These are phyloP conservation scores for Microctonus aethiopoides DNA, from an alignment of 2,888 invertebrate genomes.

Conservation along the genomic window DNA sequence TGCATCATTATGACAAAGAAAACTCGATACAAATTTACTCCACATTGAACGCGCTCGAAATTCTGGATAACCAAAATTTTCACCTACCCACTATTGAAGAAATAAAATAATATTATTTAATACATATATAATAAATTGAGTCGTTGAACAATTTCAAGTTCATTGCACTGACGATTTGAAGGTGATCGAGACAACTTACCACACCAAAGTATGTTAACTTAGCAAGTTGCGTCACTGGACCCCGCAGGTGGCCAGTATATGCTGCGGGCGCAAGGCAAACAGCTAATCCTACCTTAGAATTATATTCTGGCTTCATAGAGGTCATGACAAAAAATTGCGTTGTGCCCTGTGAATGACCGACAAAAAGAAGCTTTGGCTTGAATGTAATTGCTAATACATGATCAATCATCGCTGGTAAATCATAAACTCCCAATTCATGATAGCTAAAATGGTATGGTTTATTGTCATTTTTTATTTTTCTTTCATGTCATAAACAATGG, in stretches of 20 bases:
- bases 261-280: constrained; percentile 63
- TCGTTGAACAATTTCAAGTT: background rate
- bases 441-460: constrained; percentile 50
- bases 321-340: constrained; percentile 64
- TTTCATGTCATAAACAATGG: background rate
- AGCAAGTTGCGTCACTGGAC: constrained; percentile 59
- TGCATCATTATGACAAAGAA: constrained; percentile 55
- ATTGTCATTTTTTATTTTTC: background rate
- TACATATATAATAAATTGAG: background rate
- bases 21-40: constrained; percentile 59
- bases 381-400: constrained; percentile 66
- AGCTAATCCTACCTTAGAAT: constrained; percentile 57
- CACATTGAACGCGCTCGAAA: constrained; percentile 57
- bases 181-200: too few relatives aligned
- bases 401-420: constrained; percentile 71
- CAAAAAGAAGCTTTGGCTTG: constrained; percentile 66
- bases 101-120: background rate
- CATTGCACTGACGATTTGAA: background rate
- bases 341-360: constrained; percentile 73
- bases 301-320: constrained; percentile 60
- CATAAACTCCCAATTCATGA: constrained; percentile 68
- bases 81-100: constrained; percentile 58
- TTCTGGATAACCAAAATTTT: constrained; percentile 63
- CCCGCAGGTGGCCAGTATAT: constrained; percentile 60
- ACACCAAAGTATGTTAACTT: constrained; percentile 61